phyloP scores from a whole-genome alignment of 2,113 vertebrate genomes.

The Crotalus helleri region DNA sequence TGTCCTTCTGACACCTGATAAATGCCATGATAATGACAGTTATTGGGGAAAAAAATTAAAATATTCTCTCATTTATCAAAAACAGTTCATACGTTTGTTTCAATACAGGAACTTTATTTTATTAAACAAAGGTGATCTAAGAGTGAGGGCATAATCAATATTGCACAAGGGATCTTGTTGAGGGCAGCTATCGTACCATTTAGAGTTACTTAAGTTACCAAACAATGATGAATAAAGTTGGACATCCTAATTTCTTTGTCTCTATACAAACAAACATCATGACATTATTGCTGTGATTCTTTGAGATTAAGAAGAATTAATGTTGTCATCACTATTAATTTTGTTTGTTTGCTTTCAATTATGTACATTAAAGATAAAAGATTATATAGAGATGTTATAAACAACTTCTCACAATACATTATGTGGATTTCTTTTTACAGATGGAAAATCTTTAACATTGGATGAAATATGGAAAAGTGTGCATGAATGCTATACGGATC shows the following conservation, averaged over 20 bases:
- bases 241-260: not conserved
- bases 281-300: not conserved
- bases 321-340: not conserved
- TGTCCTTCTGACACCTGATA: constrained; percentile 68
- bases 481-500: constrained; percentile 76
- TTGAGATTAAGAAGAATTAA: not conserved
- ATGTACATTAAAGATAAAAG: not conserved
- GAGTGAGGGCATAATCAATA: not conserved
- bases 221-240: not conserved
- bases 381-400: not conserved
- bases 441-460: constrained; percentile 82
- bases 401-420: not conserved
- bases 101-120: constrained; percentile 46
- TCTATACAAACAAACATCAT: not conserved
- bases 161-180: not conserved
- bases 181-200: not conserved
- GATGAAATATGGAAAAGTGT: constrained; percentile 84
- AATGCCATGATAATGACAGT: constrained; percentile 70
- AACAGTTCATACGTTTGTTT: constrained; percentile 57
- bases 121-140: not conserved
- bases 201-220: not conserved
- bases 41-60: constrained; percentile 64
- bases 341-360: constrained; percentile 10
- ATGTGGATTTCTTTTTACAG: constrained; percentile 65
- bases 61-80: constrained; percentile 65